Conservation (phyloP, 64 coral and sea anemone species). For the Acropora tenuis region DNA sequence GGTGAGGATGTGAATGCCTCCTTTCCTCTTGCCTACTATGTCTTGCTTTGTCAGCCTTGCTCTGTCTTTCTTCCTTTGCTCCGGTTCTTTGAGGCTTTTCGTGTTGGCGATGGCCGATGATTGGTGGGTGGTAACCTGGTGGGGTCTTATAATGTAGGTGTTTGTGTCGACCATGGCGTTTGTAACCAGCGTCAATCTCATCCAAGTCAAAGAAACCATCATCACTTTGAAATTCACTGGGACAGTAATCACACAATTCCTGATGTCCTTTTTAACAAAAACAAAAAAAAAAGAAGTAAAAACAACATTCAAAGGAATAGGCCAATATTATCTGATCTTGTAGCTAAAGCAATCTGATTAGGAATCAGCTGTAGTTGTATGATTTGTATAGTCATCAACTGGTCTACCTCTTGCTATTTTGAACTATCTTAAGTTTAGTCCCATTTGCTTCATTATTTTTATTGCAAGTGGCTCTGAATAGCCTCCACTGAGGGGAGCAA, state of each 20-base stretch:
- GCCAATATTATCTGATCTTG: neutral
- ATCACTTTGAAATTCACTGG: constrained; percentile 52
- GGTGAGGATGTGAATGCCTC: neutral
- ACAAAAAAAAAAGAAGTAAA: neutral
- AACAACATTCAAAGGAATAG: neutral
- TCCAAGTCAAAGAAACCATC: neutral
- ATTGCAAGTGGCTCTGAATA: no score
- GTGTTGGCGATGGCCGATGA: constrained; percentile 35
- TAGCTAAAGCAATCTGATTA: no score
- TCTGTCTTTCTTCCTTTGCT: neutral
- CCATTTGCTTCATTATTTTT: no score
- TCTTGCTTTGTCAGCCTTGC: neutral
- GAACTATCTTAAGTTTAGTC: no score
- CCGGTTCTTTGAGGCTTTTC: neutral
- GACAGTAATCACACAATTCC: constrained; percentile 68
- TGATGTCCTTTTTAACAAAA: constrained; percentile 32
- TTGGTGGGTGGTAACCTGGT: neutral
- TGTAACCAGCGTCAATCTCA: constrained; percentile 35
- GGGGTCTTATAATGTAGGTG: neutral
- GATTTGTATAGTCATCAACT: no score
- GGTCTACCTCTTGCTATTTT: no score
- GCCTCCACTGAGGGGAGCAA: no score
- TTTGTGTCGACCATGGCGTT: constrained; percentile 37
- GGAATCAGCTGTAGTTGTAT: no score
- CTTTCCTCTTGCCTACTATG: neutral